Base-by-base conservation (phyloP, 2,113 vertebrate species). In the Dascyllus trimaculatus region DNA sequence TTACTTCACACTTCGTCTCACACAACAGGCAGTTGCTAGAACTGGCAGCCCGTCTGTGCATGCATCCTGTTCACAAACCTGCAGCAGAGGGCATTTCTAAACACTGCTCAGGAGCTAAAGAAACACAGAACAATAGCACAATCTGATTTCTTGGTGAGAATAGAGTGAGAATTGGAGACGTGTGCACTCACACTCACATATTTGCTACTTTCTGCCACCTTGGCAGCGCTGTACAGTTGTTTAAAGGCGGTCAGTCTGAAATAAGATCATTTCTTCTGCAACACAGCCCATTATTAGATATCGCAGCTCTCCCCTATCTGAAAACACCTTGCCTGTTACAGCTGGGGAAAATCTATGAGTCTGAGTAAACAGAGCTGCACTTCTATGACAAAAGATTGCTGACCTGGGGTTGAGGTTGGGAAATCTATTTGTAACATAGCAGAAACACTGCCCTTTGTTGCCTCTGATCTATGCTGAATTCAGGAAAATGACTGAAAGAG, bases 1-100 rank as follows among this genome's bases (percentile, higher is more conserved):
- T 85, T 69, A 78, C 71, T 90, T 91, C 87, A 80, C 89, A 89
- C 90, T 75, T 88, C 48, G 83, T 89, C 85, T 91, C 78, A 87
- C 87, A 83, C 84, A 75, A 77, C 92, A 85, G 73, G 83, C 65
- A 71, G 35, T 53, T 11, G 48, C 77, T 69, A 64, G 71, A 88
- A 83, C 78, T 81, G 84, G 80, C 85, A 70, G 73, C 66, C 72
- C 80, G 66, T 91, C 88, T 89, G 88, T 80, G 80, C 72, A 19
- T n/a, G 62, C 88, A 88, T 74, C 81, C 86, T 86, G 88, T 64
- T 84, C 78, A 2, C 71, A 68, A 75, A 85, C 81, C 84, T 82
- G 75, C 71, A 88, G 81, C 78, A 82, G 54, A 85, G 78, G 76
- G 80, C 75, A 22, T 65, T 38, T 79, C 21, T 46, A 29, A 65